Evolutionary conservation across 2,113 vertebrate species (phyloP).

Genomic region (Geococcyx californianus): DNA sequence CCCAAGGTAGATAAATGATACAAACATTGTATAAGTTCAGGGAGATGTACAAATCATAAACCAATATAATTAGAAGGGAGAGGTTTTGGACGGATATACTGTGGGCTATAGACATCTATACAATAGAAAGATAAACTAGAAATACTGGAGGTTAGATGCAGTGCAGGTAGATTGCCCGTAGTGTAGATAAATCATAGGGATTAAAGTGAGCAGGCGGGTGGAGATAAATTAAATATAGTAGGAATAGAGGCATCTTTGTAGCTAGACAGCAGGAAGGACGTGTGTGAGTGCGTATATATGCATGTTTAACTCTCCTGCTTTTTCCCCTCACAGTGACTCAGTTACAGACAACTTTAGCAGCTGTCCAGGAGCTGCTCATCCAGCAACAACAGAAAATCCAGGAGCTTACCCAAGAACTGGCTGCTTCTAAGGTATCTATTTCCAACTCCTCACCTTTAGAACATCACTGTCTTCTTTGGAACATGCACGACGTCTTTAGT

Average conservation of each 20-base stretch:
- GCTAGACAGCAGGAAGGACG: slow-evolving; percentile 9
- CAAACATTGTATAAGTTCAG: slow-evolving; percentile 15
- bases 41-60: slow-evolving; percentile 66
- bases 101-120: slow-evolving; percentile 71
- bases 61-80: slow-evolving; percentile 76
- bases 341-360: slow-evolving; percentile 89
- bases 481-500: neutral
- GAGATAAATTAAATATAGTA: slow-evolving; percentile 53
- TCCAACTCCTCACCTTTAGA: neutral
- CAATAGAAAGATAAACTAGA: slow-evolving; percentile 73
- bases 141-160: slow-evolving; percentile 70
- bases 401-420: slow-evolving; percentile 90
- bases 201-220: slow-evolving; percentile 42
- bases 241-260: slow-evolving; percentile 33
- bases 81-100: slow-evolving; percentile 72
- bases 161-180: slow-evolving; percentile 65
- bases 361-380: slow-evolving; percentile 90
- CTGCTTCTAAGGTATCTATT: slow-evolving; percentile 83
- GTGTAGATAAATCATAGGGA: slow-evolving; percentile 64
- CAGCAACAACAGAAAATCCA: slow-evolving; percentile 96
- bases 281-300: neutral
- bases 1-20: slow-evolving; percentile 55
- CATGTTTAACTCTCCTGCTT: neutral
- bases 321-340: slow-evolving; percentile 84
- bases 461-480: neutral